Percentiles rank a stretch among this genome's conserved stretches.
Evolutionary conservation across 1,140 invertebrate genomes (phyloP).

Genomic region (Asobara japonica): DNA sequence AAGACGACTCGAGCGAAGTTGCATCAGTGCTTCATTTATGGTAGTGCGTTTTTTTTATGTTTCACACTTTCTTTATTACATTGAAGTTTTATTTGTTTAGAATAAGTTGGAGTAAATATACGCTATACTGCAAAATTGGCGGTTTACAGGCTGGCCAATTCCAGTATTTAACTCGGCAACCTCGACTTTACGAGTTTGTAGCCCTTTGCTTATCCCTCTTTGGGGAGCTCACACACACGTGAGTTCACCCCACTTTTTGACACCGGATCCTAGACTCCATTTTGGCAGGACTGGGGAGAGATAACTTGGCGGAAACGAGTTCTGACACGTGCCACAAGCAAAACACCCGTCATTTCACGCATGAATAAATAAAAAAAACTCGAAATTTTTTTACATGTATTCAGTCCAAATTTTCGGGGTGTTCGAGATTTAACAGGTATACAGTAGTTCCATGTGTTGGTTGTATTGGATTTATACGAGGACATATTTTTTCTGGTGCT

Average conservation of each 20-base stretch:
- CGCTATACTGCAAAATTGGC: background rate
- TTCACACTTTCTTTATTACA: background rate
- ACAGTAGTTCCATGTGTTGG: too few species aligned
- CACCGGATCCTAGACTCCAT: background rate
- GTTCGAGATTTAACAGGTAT: background rate
- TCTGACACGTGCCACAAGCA: background rate
- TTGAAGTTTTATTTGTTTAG: background rate
- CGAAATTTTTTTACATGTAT: background rate
- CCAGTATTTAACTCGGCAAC: background rate
- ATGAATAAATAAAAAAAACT: background rate
- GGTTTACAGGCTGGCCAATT: background rate
- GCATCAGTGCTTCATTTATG: too few species aligned
- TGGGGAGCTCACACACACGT: background rate
- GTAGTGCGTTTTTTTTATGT: background rate
- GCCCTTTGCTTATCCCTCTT: too few species aligned
- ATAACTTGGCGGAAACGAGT: background rate
- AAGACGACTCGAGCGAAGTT: background rate
- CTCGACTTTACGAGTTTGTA: too few species aligned
- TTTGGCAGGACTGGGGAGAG: background rate
- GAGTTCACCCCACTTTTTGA: background rate
- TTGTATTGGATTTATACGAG: too few species aligned
- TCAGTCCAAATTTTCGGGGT: too few species aligned
- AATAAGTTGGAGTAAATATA: background rate
- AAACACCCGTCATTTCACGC: background rate
- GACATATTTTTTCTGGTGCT: too few species aligned